Percentiles rank a stretch among this genome's conserved stretches.
phyloP scores from a whole-genome alignment of 2,113 vertebrate genomes.

The Natator depressus region DNA sequence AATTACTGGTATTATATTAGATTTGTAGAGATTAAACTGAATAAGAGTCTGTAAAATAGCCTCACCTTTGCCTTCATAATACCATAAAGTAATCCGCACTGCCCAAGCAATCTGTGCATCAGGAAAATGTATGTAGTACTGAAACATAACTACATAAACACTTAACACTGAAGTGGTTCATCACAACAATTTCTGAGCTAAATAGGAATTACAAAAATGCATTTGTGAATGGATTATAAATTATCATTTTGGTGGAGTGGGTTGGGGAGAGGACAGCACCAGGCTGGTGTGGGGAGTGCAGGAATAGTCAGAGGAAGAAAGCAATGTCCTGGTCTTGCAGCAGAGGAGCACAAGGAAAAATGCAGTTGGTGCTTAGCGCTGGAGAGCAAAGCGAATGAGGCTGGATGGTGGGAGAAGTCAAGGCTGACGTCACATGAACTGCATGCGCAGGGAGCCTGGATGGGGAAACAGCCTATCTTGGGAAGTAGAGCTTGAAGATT shows the following conservation, averaged over 20 bases:
- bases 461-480: neutral
- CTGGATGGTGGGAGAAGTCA: neutral
- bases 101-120: neutral
- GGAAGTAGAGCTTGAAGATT: neutral
- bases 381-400: neutral
- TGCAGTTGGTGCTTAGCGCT: neutral
- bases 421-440: neutral
- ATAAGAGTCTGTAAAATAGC: neutral
- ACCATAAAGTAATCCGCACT: slow-evolving; percentile 24
- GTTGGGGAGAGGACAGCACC: neutral
- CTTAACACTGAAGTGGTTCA: neutral
- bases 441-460: neutral
- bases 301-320: neutral
- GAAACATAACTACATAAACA: slow-evolving; percentile 1
- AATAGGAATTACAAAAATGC: neutral
- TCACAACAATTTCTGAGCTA: neutral
- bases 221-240: neutral
- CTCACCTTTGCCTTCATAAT: slow-evolving; percentile 37
- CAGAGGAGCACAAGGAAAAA: neutral
- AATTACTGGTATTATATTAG: neutral
- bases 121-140: neutral
- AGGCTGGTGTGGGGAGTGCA: neutral
- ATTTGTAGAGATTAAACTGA: neutral
- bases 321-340: neutral
- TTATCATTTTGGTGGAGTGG: neutral